These are phyloP conservation scores for Malurus splendens DNA, from an alignment of 2,797 vertebrate genomes.

Conservation along the genomic window DNA sequence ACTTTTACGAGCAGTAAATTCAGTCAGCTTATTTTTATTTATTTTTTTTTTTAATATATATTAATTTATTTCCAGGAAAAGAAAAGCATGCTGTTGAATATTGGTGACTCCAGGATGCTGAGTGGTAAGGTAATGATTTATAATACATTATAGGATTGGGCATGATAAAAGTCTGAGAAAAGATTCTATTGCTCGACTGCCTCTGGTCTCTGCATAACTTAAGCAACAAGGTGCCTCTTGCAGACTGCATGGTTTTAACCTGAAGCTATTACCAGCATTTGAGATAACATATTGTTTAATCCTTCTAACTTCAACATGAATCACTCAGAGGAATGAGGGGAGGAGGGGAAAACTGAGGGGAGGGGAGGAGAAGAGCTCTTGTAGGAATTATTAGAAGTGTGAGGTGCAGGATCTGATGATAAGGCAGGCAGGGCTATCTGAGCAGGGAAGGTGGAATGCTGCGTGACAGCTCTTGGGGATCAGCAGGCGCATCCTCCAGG, in stretches of 20 bases:
- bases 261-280: slow-evolving; percentile 45
- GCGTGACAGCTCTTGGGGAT: not conserved
- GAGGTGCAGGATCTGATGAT: slow-evolving; percentile 21
- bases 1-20: not conserved
- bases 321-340: slow-evolving; percentile 53
- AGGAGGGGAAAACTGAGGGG: not conserved
- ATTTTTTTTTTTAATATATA: not conserved
- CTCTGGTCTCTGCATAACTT: slow-evolving; percentile 56
- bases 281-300: slow-evolving; percentile 62
- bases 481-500: not conserved
- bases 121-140: slow-evolving; percentile 49
- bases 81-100: slow-evolving; percentile 5
- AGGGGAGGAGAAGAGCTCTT: slow-evolving; percentile 2
- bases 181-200: slow-evolving; percentile 35
- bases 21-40: not conserved
- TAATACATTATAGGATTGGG: slow-evolving; percentile 49
- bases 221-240: slow-evolving; percentile 49
- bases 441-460: not conserved
- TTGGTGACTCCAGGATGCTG: not conserved
- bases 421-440: slow-evolving; percentile 11
- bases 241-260: slow-evolving; percentile 49
- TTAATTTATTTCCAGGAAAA: slow-evolving; percentile 11
- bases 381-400: slow-evolving; percentile 23
- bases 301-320: slow-evolving; percentile 61
- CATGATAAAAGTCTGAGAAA: slow-evolving; percentile 53